These are phyloP conservation scores for Anguilla megastoma DNA, from an alignment of 2,797 vertebrate genomes.

Conservation along the genomic window DNA sequence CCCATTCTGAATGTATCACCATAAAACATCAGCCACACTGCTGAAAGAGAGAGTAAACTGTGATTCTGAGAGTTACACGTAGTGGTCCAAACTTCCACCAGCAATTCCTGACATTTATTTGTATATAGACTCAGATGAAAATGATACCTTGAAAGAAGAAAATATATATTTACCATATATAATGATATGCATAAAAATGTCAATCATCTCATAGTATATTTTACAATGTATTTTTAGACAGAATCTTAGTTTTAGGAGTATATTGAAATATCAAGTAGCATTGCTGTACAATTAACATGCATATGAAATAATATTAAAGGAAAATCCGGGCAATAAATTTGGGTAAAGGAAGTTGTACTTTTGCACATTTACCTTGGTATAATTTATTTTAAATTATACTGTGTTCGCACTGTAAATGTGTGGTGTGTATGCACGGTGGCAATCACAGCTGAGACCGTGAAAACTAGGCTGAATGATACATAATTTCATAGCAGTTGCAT, in stretches of 20 bases:
- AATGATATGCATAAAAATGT: background rate
- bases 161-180: background rate
- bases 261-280: background rate
- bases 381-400: background rate
- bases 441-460: background rate
- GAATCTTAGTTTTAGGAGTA: background rate
- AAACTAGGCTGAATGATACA: background rate
- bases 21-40: background rate
- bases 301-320: too few relatives aligned
- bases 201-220: background rate
- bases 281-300: background rate
- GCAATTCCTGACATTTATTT: background rate
- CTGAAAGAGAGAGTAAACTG: background rate
- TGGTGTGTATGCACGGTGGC: background rate
- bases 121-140: background rate
- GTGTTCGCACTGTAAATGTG: background rate
- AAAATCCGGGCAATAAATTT: background rate
- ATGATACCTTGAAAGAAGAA: background rate
- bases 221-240: background rate
- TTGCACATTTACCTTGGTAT: background rate
- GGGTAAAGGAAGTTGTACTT: background rate
- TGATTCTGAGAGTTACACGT: background rate
- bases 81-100: background rate
- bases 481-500: background rate
- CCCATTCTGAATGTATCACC: background rate